Evolutionary conservation across 2,113 vertebrate genomes (phyloP), one percentile per base, ranked within the genome.

Genomic region (Nettapus auritus): DNA sequence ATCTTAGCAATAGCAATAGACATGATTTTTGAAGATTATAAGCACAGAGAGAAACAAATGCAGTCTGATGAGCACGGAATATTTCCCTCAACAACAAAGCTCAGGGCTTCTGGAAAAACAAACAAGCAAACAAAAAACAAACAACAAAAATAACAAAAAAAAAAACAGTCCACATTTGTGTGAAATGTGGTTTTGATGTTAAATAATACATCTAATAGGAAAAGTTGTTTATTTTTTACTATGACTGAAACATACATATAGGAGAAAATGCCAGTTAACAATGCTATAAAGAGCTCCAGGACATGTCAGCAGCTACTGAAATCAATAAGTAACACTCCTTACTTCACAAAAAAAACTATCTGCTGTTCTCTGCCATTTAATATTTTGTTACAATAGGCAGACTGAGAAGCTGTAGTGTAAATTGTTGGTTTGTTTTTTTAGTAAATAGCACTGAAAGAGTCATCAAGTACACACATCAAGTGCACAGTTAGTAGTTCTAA

Each of bases 301-400:
- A 89, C 73, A 78, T 28, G 62, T 25, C 76, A 87, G 59, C 53
- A 73, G 81, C 86, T 89, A 28, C 29, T 23, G 57, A 80, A 74
- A 91, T 82, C 42, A 82, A 20, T 60, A 84, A 42, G 85, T 90
- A 92, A 82, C 52, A 80, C 31, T 59, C 34, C 93, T 95, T 86
- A 88, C 71, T 91, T 82, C 90, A 94, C 40, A 53, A 85, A 76
- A 53, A 87, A 56, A 57, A 20, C 8, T 42, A 92, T 42, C 42
- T 82, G 75, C 44, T 52, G 57, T 85, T 95, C 11, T 93, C 79
- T 88, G 9, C 52, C n/a, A 86, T 93, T 95, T 93, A 68, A 83
- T 91, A 82, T 88, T 94, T 96, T 84, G 56, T 68, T 86, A 89
- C 90, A 78, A 95, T 79, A 74, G 91, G 42, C 79, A 82, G 77